phyloP scores from a whole-genome alignment of 2,113 vertebrate genomes.

The Microcebus tavaratra region DNA sequence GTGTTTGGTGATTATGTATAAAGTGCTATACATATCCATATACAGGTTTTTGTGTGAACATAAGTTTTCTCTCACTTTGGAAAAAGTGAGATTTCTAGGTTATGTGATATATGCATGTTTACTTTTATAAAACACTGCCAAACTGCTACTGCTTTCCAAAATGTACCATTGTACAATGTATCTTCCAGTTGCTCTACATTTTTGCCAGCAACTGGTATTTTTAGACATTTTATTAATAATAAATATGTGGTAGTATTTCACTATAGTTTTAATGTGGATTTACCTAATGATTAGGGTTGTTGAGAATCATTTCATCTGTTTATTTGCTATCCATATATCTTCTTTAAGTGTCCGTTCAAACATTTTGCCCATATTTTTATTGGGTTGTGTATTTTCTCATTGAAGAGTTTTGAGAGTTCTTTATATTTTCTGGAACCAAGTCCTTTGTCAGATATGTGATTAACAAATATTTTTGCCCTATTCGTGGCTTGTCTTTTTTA shows the following conservation, averaged over 20 bases:
- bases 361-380: neutral
- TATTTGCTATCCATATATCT: neutral
- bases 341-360: neutral
- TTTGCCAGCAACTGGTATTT: neutral
- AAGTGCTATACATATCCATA: neutral
- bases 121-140: neutral
- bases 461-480: conserved; percentile 1
- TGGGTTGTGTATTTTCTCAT: neutral
- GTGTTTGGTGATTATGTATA: neutral
- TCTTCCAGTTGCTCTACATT: neutral
- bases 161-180: neutral
- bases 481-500: neutral
- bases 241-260: neutral
- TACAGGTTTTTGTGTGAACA: neutral
- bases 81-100: neutral
- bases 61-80: neutral
- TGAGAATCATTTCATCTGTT: neutral
- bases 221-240: neutral
- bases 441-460: neutral
- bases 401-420: neutral
- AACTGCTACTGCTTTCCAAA: neutral
- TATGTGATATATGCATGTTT: neutral
- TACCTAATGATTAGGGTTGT: neutral
- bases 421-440: neutral
- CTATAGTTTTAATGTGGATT: neutral